Conservation (phyloP, 37 sponge, comb jelly and placozoan genomes). For the Theonella swinhoei region DNA sequence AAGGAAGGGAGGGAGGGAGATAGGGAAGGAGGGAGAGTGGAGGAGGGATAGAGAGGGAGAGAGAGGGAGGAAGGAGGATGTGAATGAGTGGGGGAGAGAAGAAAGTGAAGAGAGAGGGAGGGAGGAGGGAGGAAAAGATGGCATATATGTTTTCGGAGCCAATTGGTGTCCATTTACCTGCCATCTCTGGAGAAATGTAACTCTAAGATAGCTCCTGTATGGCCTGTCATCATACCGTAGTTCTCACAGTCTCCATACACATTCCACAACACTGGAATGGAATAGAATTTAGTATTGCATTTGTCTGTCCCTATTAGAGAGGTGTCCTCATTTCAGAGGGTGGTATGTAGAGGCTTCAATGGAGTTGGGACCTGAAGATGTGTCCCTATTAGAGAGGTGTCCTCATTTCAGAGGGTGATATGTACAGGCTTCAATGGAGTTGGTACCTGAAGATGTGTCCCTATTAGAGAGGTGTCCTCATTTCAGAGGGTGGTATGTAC, state of each 20-base stretch:
- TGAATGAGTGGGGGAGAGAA: neutral
- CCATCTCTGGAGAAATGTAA: slow-evolving; percentile 88
- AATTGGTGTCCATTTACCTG: no score
- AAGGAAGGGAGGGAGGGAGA: no score
- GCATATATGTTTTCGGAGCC: slow-evolving; percentile 3
- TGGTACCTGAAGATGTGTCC: no score
- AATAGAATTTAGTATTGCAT: neutral
- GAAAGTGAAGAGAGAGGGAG: neutral
- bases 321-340: no score
- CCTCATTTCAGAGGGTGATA: no score
- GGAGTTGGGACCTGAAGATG: no score
- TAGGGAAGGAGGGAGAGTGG: neutral
- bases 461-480: no score
- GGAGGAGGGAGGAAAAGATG: neutral
- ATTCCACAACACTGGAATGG: slow-evolving; percentile 88
- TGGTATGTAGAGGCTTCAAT: neutral
- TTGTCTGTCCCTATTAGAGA: no score
- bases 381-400: no score
- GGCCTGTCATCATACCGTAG: slow-evolving; percentile 88
- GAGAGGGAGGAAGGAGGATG: neutral
- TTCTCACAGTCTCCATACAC: slow-evolving; percentile 99
- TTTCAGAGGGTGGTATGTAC: no score
- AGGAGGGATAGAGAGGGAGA: neutral
- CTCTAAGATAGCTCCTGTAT: slow-evolving; percentile 87
- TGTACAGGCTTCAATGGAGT: no score